phyloP scores from a whole-genome alignment of 2,888 invertebrate genomes.

The Athrips mouffetella region DNA sequence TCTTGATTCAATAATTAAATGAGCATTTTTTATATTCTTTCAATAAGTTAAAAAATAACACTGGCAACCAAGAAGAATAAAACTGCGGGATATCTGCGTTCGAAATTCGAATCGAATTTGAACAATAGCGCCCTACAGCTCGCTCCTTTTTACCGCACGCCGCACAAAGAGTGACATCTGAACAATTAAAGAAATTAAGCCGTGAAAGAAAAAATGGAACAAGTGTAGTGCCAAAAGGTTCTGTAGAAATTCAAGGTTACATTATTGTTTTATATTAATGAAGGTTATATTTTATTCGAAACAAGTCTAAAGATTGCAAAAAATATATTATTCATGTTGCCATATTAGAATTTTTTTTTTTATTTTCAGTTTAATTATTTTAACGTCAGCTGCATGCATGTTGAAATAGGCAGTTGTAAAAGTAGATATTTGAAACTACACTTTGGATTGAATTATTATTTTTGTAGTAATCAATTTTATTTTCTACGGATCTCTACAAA shows the following conservation, averaged over 20 bases:
- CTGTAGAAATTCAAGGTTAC: neutral
- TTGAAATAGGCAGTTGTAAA: too few species aligned
- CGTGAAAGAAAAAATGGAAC: neutral
- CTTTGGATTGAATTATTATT: too few species aligned
- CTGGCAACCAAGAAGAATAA: slow-evolving; percentile 68
- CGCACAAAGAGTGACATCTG: slow-evolving; percentile 61
- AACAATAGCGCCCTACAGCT: slow-evolving; percentile 68
- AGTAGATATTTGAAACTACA: too few species aligned
- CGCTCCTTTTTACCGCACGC: slow-evolving; percentile 50
- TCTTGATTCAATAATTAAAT: too few species aligned
- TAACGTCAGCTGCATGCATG: too few species aligned
- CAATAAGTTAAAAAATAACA: slow-evolving; percentile 52
- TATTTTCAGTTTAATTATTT: neutral
- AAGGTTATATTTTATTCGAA: too few species aligned
- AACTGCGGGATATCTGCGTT: slow-evolving; percentile 63
- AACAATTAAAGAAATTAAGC: slow-evolving; percentile 40
- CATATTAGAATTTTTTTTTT: too few species aligned
- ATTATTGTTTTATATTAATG: too few species aligned
- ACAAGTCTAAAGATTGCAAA: too few species aligned
- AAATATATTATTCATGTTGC: too few species aligned
- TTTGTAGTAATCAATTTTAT: neutral
- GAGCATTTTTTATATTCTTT: too few species aligned
- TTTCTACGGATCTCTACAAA: slow-evolving; percentile 19
- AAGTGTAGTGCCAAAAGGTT: neutral
- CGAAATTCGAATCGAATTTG: slow-evolving; percentile 63